A percentile compares a stretch with the other conserved stretches of the same genome.
Evolutionary conservation across 1,140 invertebrate species (phyloP).

Genomic region (Temnothorax nylanderi): DNA sequence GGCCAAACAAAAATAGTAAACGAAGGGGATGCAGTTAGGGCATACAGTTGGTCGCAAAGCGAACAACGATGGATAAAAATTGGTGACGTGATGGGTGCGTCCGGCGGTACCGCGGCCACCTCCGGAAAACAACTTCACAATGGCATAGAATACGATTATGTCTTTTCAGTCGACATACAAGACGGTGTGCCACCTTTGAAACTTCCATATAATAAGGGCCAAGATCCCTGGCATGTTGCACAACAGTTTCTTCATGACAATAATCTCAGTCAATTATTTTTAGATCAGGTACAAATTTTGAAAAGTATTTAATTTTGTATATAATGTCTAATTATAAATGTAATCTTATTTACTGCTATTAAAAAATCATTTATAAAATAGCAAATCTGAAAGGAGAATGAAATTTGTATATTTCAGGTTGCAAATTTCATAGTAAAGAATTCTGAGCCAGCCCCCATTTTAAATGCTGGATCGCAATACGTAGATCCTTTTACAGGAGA

Average conservation of each 20-base stretch:
- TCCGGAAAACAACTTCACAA: conserved; percentile 92
- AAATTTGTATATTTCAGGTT: conserved; percentile 86
- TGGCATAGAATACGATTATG: conserved; percentile 97
- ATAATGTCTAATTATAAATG: background rate
- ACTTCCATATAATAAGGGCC: conserved; percentile 95
- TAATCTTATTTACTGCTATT: background rate
- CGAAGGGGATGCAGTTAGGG: conserved; percentile 90
- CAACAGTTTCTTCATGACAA: conserved; percentile 96
- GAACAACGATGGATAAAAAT: conserved; percentile 93
- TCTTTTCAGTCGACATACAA: conserved; percentile 97
- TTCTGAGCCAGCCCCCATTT: conserved; percentile 75
- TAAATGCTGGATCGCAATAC: conserved; percentile 85
- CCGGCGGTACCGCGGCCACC: conserved; percentile 87
- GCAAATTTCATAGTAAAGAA: conserved; percentile 98
- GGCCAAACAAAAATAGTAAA: conserved; percentile 95
- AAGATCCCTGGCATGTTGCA: conserved; percentile 96
- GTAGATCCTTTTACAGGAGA: conserved; percentile 94
- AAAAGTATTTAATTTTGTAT: background rate
- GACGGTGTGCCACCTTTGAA: conserved; percentile 95
- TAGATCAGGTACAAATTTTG: conserved; percentile 91
- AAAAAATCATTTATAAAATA: conserved; percentile 3
- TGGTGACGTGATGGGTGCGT: conserved; percentile 95
- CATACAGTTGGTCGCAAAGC: conserved; percentile 92
- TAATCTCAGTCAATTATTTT: conserved; percentile 93
- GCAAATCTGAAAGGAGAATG: conserved; percentile 62